These are phyloP conservation scores for Drosophila rhopaloa DNA, from an alignment of 1,140 invertebrate species.

Conservation along the genomic window DNA sequence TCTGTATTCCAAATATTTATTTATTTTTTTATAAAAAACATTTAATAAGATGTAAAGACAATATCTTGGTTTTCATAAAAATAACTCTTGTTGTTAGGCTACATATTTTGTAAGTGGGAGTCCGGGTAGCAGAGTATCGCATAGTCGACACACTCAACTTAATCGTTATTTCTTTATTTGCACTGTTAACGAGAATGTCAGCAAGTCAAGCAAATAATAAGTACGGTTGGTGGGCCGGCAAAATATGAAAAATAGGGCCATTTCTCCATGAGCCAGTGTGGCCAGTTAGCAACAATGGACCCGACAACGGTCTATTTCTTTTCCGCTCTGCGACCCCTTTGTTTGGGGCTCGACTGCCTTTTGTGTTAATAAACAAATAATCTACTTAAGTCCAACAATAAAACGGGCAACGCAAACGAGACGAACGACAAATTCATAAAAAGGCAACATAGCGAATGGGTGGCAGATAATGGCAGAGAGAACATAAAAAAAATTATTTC, in stretches of 20 bases:
- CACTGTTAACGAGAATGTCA: slow-evolving; percentile 58
- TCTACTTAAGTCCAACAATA: slow-evolving; percentile 75
- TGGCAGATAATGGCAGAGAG: slow-evolving; percentile 25
- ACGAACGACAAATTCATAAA: slow-evolving; percentile 70
- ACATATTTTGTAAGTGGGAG: not conserved
- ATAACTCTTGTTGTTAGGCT: no score
- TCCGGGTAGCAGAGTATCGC: no score
- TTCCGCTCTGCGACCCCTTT: slow-evolving; percentile 7
- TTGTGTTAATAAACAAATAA: slow-evolving; percentile 81
- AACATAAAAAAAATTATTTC: slow-evolving; percentile 67
- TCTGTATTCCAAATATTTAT: no score
- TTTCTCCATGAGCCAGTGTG: slow-evolving; percentile 6
- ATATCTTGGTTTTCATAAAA: not conserved
- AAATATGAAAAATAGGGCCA: slow-evolving; percentile 38
- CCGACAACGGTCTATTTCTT: slow-evolving; percentile 11
- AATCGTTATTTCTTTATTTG: not conserved
- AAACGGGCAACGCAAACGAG: slow-evolving; percentile 38
- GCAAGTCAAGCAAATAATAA: slow-evolving; percentile 69
- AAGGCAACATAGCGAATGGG: slow-evolving; percentile 15
- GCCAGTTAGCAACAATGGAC: slow-evolving; percentile 16
- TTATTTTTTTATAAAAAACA: no score
- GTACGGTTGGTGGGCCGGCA: slow-evolving; percentile 15
- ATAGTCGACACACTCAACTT: not conserved
- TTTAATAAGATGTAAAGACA: no score
- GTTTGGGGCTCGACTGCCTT: slow-evolving; percentile 47